These are phyloP conservation scores for Cynoglossus semilaevis DNA, from an alignment of 2,113 vertebrate genomes.

Conservation along the genomic window DNA sequence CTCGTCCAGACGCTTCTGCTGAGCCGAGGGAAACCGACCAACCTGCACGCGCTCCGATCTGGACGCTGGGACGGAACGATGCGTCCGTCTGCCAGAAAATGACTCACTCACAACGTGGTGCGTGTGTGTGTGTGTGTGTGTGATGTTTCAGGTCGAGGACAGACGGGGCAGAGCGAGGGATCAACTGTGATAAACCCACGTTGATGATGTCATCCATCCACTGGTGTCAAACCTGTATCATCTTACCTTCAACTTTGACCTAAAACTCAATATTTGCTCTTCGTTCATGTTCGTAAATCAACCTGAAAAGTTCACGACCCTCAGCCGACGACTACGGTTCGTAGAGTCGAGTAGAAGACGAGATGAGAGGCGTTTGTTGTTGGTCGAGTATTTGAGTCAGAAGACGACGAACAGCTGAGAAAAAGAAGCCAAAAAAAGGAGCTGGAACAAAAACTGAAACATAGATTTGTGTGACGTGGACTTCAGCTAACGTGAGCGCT, in stretches of 20 bases:
- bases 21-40: conserved; percentile 29
- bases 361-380: too few relatives aligned
- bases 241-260: conserved; percentile 18
- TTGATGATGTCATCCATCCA: background rate
- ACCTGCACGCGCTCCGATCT: conserved; percentile 6
- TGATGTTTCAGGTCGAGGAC: background rate
- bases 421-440: too few relatives aligned
- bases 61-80: conserved; percentile 17
- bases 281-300: too few relatives aligned
- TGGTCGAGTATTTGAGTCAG: too few relatives aligned
- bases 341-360: too few relatives aligned
- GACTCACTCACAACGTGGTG: background rate
- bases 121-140: background rate
- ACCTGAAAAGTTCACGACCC: too few relatives aligned
- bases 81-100: conserved; percentile 14
- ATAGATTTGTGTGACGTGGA: too few relatives aligned
- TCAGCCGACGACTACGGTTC: too few relatives aligned
- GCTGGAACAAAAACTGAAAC: too few relatives aligned
- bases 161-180: background rate
- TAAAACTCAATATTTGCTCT: background rate
- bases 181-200: conserved; percentile 13
- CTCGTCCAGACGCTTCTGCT: conserved; percentile 13
- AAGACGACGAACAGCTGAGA: too few relatives aligned
- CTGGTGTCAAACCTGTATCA: conserved; percentile 2
- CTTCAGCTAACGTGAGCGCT: too few relatives aligned